These are phyloP conservation scores for Rhimphoctona megacephalus DNA, from an alignment of 2,888 invertebrate genomes.

Conservation along the genomic window DNA sequence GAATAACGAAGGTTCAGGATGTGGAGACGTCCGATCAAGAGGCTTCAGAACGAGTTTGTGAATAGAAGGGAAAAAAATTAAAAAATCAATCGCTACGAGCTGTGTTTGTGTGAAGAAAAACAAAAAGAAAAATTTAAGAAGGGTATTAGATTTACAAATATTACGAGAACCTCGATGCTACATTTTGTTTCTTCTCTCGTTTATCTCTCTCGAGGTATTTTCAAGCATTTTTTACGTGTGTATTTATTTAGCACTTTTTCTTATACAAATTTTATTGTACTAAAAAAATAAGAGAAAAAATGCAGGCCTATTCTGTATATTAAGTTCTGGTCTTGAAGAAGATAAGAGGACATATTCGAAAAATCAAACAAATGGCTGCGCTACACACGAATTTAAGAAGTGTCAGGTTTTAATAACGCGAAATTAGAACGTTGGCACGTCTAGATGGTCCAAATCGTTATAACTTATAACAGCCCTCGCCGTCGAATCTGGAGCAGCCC, in stretches of 20 bases:
- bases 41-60: slow-evolving; percentile 69
- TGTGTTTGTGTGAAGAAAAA: slow-evolving; percentile 31
- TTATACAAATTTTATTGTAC: slow-evolving; percentile 14
- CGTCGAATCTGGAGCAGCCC: slow-evolving; percentile 82
- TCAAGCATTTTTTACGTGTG: slow-evolving; percentile 39
- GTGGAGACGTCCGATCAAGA: slow-evolving; percentile 75
- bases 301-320: slow-evolving; percentile 79
- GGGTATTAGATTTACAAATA: slow-evolving; percentile 64
- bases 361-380: slow-evolving; percentile 48
- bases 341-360: neutral
- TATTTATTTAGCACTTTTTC: slow-evolving; percentile 57
- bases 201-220: slow-evolving; percentile 36
- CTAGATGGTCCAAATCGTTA: slow-evolving; percentile 96
- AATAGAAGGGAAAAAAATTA: too few relatives aligned
- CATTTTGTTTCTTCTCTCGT: slow-evolving; percentile 42
- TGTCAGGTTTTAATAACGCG: slow-evolving; percentile 31
- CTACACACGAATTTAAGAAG: slow-evolving; percentile 17
- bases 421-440: slow-evolving; percentile 91
- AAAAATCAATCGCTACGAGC: slow-evolving; percentile 38
- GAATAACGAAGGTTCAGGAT: slow-evolving; percentile 90
- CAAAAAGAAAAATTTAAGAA: slow-evolving; percentile 45
- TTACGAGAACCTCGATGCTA: slow-evolving; percentile 50
- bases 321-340: neutral
- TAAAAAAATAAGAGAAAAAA: slow-evolving; percentile 31
- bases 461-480: slow-evolving; percentile 93